These are phyloP conservation scores for Clanis bilineata DNA, from an alignment of 2,888 invertebrate genomes.

Conservation along the genomic window DNA sequence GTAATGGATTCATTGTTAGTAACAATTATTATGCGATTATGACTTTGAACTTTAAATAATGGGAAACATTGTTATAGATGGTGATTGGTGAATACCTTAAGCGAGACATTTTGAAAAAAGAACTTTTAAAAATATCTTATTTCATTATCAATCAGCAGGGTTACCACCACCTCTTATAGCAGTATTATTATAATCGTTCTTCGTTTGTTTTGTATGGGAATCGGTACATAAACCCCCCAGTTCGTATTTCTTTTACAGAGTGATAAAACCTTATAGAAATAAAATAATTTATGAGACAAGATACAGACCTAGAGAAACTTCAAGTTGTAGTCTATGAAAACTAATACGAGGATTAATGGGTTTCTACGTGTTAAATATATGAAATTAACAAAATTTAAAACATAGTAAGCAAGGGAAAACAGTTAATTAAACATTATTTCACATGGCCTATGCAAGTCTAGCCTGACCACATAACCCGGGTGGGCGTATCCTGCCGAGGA, in stretches of 20 bases:
- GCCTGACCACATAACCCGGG: slow-evolving; percentile 23
- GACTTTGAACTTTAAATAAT: background rate
- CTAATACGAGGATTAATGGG: background rate
- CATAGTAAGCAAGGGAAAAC: background rate
- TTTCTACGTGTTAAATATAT: background rate
- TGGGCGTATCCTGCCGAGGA: slow-evolving; percentile 38
- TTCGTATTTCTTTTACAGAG: too few relatives aligned
- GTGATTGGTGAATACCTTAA: background rate
- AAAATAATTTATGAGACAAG: background rate
- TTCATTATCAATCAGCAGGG: too few relatives aligned
- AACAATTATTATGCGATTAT: background rate
- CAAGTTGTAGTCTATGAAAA: too few relatives aligned
- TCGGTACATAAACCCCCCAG: too few relatives aligned
- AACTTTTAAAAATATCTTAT: too few relatives aligned
- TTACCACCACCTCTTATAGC: too few relatives aligned
- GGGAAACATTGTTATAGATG: background rate
- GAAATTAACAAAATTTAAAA: background rate
- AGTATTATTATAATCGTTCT: too few relatives aligned
- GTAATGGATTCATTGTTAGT: background rate
- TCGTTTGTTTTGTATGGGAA: too few relatives aligned
- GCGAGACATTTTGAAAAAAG: background rate
- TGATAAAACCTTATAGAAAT: too few relatives aligned
- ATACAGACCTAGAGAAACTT: background rate
- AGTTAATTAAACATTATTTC: slow-evolving; percentile 4
- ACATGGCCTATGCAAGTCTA: slow-evolving; percentile 10